Base-by-base conservation (phyloP, 2,797 vertebrate species). In the Coranthus polyacanthus region DNA sequence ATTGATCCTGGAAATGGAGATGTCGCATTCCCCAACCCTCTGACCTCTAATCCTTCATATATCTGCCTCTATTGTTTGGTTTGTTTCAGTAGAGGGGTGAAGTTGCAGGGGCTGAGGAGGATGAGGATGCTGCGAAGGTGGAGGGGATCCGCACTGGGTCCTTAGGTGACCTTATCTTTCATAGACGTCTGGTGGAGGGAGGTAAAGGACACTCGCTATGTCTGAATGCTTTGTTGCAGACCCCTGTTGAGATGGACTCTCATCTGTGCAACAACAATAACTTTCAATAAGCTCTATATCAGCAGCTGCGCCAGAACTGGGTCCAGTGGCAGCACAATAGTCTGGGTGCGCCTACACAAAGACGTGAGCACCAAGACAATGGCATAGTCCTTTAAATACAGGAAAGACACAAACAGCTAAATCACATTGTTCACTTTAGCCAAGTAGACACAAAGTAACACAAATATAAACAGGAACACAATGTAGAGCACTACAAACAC, bases 1-100 rank as follows among this genome's bases (percentile, higher is more conserved):
- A 89, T 78, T 83, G 85, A 90, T 80, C 72, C 82, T 81, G 66
- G 84, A 91, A 90, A 83, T 83, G 70, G 79, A 90, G 75, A 88
- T 82, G 79, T 84, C 13, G 46, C 79, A 81, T 86, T 80, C 74
- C 64, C 75, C 62, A 77, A 77, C 55, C 68, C 75, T 73, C 79
- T 78, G 77, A 88, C 82, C 76, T 81, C 72, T 86, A 90, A 91
- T 90, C 85, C 87, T 44, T 74, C 75, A 51, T 68, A 86, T 83
- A 86, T 87, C 75, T 77, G 68, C 60, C 60, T 60, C 78, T 57
- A 89, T 88, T 89, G 88, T 91, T 85, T 84, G 69, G 88, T 91
- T 85, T 84, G 69, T 75, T 88, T 89, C 69, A 88, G 73, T 68
- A 52, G 43, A 79, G 53, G 78, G 58, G 51, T 47, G 66, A 82